Base-by-base conservation (phyloP, 1,140 invertebrate species). In the Mya arenaria region DNA sequence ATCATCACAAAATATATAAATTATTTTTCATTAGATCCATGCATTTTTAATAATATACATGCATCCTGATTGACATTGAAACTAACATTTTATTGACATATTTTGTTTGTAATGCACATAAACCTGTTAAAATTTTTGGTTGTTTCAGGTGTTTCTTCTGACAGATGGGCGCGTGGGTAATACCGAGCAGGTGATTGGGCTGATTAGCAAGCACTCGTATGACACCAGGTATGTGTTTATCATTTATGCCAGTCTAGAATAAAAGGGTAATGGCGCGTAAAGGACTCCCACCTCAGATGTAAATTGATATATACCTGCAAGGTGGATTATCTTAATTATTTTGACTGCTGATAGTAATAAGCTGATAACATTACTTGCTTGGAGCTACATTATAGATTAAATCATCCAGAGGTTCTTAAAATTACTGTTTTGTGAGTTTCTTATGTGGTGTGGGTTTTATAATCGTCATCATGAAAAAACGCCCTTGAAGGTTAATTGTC, bases 61-160 rank as follows among this genome's bases (percentile, higher is more conserved):
- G n/a, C n/a, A n/a, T n/a, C n/a, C n/a, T n/a, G n/a, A n/a, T n/a
- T n/a, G n/a, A n/a, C n/a, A n/a, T n/a, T n/a, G n/a, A n/a, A n/a
- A n/a, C n/a, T n/a, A n/a, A n/a, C n/a, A 19, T 15, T 60, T 60
- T 17, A 17, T 60, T 10, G 56, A 17, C 28, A 8, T 28, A 19
- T n/a, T 15, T 60, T 17, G 15, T 60, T 13, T 17, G 28, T 25
- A 13, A 25, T n/a, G 25, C 8, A 60, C 10, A 60, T 28, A 60
- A 19, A 60, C 17, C n/a, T n/a, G n/a, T n/a, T n/a, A n/a, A n/a
- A n/a, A n/a, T n/a, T n/a, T n/a, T n/a, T n/a, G n/a, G n/a, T n/a
- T n/a, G n/a, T n/a, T n/a, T n/a, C 39, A 78, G 75, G 41, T 78
- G 62, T 78, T 78, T 68, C n/a, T 78, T 13, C n/a, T 78, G 25